Evolutionary conservation across 2,113 vertebrate species (phyloP), one percentile per base, ranked within the genome.

Genomic region (Urocitellus parryii): DNA sequence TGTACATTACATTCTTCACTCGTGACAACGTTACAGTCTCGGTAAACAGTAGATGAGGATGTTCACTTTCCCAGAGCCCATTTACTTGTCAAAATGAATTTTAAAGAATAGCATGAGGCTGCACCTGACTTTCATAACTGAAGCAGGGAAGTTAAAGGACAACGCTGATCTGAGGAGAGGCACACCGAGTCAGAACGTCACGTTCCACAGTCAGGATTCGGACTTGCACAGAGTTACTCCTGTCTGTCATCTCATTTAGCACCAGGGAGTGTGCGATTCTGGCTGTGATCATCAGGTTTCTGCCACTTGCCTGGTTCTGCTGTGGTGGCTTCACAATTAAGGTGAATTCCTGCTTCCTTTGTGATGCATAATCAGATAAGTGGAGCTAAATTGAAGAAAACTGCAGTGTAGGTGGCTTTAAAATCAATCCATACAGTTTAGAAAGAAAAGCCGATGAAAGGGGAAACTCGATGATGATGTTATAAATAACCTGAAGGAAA

Each of bases 341-440:
- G 93, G 86, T 95, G 68, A 91, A 93, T 96, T 96, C 92, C 91
- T 88, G 8, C 96, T 97, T 98, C 87, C 97, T 97, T 74, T 96
- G 95, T 95, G 97, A 96, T 96, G 68, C 20, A 81, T 95, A 82
- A 94, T 97, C 76, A 83, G 96, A 96, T 98, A 97, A 97, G 92
- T 96, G 94, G 89, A 73, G 65, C 79, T 97, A 58, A 88, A 83
- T 83, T 68, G 83, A 85, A 88, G 96, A 92, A 96, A 96, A 34
- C 83, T 42, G 76, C 80, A 39, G 1, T 63, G 89, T 63, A 87
- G 96, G 73, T 90, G 88, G 81, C 89, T 96, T 97, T 96, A 79
- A 93, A 93, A 83, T 97, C 93, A 14, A 92, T 87, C 98, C 85
- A 63, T 72, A 87, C 29, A 78, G 96, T 29, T 81, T 80, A 53